Evolutionary conservation across 2,113 vertebrate species (phyloP).

Genomic region (Pluvialis apricaria): DNA sequence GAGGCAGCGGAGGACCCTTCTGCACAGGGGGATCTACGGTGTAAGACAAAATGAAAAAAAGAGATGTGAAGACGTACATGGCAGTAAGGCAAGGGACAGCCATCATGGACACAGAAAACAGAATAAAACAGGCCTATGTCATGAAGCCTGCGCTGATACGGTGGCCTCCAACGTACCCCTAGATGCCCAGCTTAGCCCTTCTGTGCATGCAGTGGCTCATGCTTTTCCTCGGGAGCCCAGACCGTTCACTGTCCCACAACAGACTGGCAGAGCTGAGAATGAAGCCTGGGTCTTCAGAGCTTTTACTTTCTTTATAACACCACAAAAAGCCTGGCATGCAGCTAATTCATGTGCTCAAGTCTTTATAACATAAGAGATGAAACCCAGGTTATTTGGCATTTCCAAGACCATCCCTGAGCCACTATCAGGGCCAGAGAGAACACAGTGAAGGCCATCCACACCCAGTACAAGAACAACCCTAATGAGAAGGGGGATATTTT

Average conservation of each 20-base stretch:
- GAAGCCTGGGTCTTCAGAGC: not conserved
- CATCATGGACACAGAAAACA: not conserved
- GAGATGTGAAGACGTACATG: not conserved
- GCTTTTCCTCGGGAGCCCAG: not conserved
- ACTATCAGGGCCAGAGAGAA: not conserved
- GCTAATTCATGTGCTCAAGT: not conserved
- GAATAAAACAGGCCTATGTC: not conserved
- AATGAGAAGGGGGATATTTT: not conserved
- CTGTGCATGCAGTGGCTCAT: accelerated
- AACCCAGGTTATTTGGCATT: not conserved
- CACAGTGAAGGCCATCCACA: not conserved
- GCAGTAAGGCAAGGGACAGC: not conserved
- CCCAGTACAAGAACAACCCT: not conserved
- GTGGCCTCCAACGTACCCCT: not conserved
- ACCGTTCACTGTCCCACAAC: not conserved
- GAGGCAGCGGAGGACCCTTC: constrained; percentile 85
- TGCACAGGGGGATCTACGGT: constrained; percentile 69
- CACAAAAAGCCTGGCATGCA: not conserved
- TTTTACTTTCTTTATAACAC: not conserved
- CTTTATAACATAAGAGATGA: not conserved
- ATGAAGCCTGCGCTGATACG: not conserved
- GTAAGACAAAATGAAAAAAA: not conserved
- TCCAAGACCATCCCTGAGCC: not conserved
- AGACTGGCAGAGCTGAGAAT: not conserved
- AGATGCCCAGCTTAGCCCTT: not conserved